Evolutionary conservation across 2,113 vertebrate genomes (phyloP).

Genomic region (Phrynosoma blainvillii): DNA sequence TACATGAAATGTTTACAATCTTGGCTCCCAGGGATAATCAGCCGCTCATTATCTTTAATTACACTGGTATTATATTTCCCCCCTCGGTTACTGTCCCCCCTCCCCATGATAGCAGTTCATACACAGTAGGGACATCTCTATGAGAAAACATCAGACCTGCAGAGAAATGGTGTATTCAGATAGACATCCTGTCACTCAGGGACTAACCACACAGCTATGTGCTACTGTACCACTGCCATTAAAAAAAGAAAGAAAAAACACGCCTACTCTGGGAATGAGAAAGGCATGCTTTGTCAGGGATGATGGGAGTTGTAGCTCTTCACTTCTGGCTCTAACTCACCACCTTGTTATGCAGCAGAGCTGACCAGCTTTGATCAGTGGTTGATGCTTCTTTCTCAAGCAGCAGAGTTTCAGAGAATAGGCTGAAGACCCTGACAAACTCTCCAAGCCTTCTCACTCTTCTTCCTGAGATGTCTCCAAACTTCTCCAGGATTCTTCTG

Average conservation of each 20-base stretch:
- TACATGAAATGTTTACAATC: conserved; percentile 67
- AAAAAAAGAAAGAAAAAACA: not conserved
- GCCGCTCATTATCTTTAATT: conserved; percentile 66
- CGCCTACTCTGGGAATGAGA: not conserved
- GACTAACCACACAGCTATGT: not conserved
- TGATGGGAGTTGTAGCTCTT: too few species aligned
- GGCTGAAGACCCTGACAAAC: too few species aligned
- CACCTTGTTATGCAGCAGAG: too few species aligned
- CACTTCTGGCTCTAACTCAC: too few species aligned
- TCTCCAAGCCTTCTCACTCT: too few species aligned
- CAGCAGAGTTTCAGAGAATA: too few species aligned
- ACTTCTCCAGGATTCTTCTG: too few species aligned
- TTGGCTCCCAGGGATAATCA: conserved; percentile 61
- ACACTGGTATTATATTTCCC: not conserved
- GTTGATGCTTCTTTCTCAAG: too few species aligned
- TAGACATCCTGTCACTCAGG: not conserved
- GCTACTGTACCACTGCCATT: too few species aligned
- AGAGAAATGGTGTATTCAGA: not conserved
- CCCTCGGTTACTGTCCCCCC: not conserved
- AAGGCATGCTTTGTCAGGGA: not conserved
- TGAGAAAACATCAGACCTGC: not conserved
- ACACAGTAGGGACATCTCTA: not conserved
- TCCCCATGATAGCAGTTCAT: fast-evolving
- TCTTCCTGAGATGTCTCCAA: too few species aligned
- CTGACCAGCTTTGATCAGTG: too few species aligned